Evolutionary conservation across 1,140 invertebrate genomes (phyloP), one percentile per base, ranked within the genome.

Genomic region (Doryteuthis pealeii): DNA sequence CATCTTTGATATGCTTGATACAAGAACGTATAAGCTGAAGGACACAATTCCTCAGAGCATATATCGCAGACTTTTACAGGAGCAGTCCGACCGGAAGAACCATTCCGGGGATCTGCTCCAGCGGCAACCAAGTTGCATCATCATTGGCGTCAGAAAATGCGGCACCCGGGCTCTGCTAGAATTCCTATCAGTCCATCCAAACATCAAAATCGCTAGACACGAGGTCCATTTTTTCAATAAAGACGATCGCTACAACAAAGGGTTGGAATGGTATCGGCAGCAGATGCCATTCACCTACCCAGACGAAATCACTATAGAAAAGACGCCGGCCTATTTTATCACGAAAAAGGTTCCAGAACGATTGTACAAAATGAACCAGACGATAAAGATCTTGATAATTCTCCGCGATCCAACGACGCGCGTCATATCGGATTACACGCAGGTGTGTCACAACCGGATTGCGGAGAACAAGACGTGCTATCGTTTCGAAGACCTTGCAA

Each of bases 391-490:
- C 18, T 89, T 98, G 32, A 92, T 96, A 6, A 94, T 97, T 15
- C 93, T 97, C 0, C 88, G 95, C 31, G 94, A 98, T 88, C 96
- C 96, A 1, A 95, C 96, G 14, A 96, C 93, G 0, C 88, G 96
- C 71, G 94, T 95, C 14, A 93, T 98, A 32, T 96, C 95, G n/a
- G 96, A 97, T 87, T 97, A 96, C 81, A 93, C 95, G 0, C 95
- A 97, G 81, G 81, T 85, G 70, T 82, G 82, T 74, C 77, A 81
- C 65, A 85, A 85, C 75, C 84, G 83, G 76, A 71, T 81, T 6
- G 80, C 78, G n/a, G 79, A 82, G 68, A 84, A 84, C 74, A 82
- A 85, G 74, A 77, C 80, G 1, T 71, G 79, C 31, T 80, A 81
- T 70, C 81, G 77, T 32, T 85, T 87, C 68, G 84, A 87, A 78